These are phyloP conservation scores for Schizothorax lantsangensis DNA, from an alignment of 2,797 vertebrate species.

Conservation along the genomic window DNA sequence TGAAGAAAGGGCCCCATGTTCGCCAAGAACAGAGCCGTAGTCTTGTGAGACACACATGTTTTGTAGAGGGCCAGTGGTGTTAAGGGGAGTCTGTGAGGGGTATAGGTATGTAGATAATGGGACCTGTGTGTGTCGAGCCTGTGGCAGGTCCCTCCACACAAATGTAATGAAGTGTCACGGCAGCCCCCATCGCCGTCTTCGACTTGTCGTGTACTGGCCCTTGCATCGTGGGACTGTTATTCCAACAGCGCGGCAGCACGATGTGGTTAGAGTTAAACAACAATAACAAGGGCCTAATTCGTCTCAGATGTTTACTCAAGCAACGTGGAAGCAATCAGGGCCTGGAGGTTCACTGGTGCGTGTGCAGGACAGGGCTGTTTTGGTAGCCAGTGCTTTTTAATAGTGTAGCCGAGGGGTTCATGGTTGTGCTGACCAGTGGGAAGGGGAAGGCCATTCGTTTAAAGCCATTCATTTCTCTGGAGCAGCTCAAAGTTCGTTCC, in stretches of 20 bases:
- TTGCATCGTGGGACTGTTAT: slow-evolving; percentile 61
- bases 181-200: slow-evolving; percentile 46
- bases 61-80: slow-evolving; percentile 41
- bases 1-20: slow-evolving; percentile 52
- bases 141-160: slow-evolving; percentile 45
- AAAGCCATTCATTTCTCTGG: slow-evolving; percentile 47
- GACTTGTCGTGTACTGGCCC: slow-evolving; percentile 57
- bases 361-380: slow-evolving; percentile 56
- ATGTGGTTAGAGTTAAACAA: slow-evolving; percentile 66
- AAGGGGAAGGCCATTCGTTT: slow-evolving; percentile 25
- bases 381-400: slow-evolving; percentile 57
- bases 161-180: slow-evolving; percentile 61
- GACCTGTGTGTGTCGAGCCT: slow-evolving; percentile 54
- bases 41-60: slow-evolving; percentile 44
- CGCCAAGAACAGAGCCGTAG: slow-evolving; percentile 55
- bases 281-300: slow-evolving; percentile 68
- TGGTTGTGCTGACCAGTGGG: slow-evolving; percentile 28
- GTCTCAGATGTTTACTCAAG: slow-evolving; percentile 71
- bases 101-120: slow-evolving; percentile 53
- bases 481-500: slow-evolving; percentile 48
- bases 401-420: slow-evolving; percentile 45
- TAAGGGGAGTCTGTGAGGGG: slow-evolving; percentile 37
- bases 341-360: slow-evolving; percentile 50
- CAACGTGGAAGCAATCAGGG: slow-evolving; percentile 67
- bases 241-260: slow-evolving; percentile 50